Conservation (phyloP, 2,888 invertebrate genomes). For the Lasioglossum oenotherae region DNA sequence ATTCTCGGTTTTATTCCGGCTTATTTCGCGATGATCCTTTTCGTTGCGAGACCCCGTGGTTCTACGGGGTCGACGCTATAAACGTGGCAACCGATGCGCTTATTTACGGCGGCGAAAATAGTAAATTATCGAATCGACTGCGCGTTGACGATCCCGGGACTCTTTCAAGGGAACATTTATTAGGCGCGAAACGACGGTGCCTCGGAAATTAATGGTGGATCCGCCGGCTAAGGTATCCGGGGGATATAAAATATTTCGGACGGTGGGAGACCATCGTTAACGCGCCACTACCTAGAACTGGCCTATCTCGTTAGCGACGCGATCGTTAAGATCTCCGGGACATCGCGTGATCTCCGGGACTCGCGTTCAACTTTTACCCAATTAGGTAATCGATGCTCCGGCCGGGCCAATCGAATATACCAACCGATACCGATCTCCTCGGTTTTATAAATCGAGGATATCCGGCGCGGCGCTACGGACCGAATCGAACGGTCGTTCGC, state of each 20-base stretch:
- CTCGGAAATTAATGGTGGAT: conserved; percentile 73
- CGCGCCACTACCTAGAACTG: conserved; percentile 72
- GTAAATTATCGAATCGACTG: conserved; percentile 71
- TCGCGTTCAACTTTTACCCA: conserved; percentile 70
- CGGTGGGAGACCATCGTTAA: conserved; percentile 70
- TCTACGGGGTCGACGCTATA: conserved; percentile 40
- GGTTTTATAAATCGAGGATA: conserved; percentile 25
- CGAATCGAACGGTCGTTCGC: neutral
- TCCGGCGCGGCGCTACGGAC: neutral
- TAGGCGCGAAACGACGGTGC: conserved; percentile 71
- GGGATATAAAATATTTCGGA: conserved; percentile 74
- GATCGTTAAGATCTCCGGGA: conserved; percentile 74
- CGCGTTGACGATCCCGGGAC: conserved; percentile 53
- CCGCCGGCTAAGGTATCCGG: conserved; percentile 47
- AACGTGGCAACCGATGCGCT: conserved; percentile 56
- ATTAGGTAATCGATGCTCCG: conserved; percentile 71
- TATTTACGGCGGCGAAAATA: conserved; percentile 66
- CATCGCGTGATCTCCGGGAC: conserved; percentile 66
- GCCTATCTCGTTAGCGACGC: conserved; percentile 74
- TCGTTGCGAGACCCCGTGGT: conserved; percentile 13
- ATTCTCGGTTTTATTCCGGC: conserved; percentile 32
- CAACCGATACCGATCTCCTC: conserved; percentile 61
- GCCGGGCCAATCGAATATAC: conserved; percentile 40
- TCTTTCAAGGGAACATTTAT: conserved; percentile 66
- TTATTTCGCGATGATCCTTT: conserved; percentile 46